Conservation (phyloP, 2,113 vertebrate genomes). For the Tachycineta bicolor region DNA sequence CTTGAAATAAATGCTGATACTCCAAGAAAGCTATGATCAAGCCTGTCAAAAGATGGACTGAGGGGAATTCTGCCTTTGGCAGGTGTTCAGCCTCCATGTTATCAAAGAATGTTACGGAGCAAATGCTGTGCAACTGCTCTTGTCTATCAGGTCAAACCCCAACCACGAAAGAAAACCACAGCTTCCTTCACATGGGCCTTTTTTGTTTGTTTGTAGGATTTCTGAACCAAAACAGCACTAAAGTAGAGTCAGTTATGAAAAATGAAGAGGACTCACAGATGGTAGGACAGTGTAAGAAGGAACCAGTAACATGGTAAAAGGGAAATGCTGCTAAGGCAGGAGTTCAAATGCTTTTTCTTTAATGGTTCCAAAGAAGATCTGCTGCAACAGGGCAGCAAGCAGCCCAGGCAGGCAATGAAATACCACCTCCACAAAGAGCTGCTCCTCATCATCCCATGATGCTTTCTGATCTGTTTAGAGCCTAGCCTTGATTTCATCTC, state of each 20-base stretch:
- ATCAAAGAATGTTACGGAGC: accelerated
- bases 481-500: neutral
- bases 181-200: neutral
- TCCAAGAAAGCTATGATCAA: neutral
- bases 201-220: neutral
- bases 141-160: neutral
- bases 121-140: neutral
- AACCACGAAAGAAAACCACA: neutral
- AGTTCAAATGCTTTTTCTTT: neutral
- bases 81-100: neutral
- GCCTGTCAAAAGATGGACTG: neutral
- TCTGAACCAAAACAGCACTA: neutral
- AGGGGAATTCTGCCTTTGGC: neutral
- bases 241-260: neutral
- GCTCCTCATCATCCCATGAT: neutral
- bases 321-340: neutral
- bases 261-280: neutral
- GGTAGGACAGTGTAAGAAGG: neutral
- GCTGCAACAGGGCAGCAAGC: neutral
- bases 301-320: neutral
- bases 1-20: neutral
- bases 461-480: neutral
- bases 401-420: neutral
- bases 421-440: neutral
- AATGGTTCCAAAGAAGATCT: neutral